A percentile compares a stretch with the other conserved stretches of the same genome.
phyloP scores from a whole-genome alignment of 2,888 invertebrate genomes.

The Torymus texanus region DNA sequence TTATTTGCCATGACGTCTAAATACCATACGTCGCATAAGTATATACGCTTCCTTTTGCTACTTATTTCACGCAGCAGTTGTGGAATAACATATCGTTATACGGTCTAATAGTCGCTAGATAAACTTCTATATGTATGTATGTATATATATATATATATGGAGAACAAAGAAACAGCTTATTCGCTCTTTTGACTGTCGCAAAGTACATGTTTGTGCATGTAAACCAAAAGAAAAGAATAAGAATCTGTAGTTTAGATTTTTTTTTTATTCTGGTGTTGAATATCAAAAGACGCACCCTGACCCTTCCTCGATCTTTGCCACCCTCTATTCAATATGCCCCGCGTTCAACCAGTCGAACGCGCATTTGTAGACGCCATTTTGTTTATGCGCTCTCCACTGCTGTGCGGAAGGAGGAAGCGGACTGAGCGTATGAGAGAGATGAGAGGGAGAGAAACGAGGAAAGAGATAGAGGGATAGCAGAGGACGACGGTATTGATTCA shows the following conservation, averaged over 20 bases:
- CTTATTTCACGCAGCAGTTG: constrained; percentile 13
- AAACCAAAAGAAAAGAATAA: not conserved
- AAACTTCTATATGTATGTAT: too few species aligned
- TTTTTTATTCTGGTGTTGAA: not conserved
- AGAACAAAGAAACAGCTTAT: constrained; percentile 15
- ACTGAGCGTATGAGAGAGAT: constrained; percentile 16
- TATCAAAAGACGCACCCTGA: not conserved
- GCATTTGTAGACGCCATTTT: constrained; percentile 50
- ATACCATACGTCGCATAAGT: not conserved
- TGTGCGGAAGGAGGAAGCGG: constrained; percentile 51
- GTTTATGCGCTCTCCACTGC: constrained; percentile 40
- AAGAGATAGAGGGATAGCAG: constrained; percentile 8
- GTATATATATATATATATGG: too few species aligned
- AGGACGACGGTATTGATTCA: constrained; percentile 71
- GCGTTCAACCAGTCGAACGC: constrained; percentile 27
- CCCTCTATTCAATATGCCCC: not conserved
- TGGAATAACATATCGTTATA: not conserved
- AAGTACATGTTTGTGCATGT: not conserved
- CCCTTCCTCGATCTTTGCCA: not conserved
- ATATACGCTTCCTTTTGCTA: constrained; percentile 3
- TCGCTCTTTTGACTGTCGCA: not conserved
- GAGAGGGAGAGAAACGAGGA: constrained; percentile 7
- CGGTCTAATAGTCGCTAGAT: not conserved
- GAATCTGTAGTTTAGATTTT: not conserved
- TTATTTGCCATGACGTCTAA: not conserved